phyloP scores from a whole-genome alignment of 2,888 invertebrate genomes.

The Drosophila testacea region DNA sequence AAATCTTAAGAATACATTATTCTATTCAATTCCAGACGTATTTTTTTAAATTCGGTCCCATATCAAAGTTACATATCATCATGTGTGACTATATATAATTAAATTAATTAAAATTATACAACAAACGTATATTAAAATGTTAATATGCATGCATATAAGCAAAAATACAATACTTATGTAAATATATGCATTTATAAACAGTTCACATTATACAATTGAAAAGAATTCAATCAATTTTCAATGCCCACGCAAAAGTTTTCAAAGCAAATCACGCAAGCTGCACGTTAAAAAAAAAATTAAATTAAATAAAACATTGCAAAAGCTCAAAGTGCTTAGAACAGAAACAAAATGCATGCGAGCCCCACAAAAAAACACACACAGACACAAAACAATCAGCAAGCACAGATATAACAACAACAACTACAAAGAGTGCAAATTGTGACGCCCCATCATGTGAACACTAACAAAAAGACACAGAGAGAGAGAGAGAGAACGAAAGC shows the following conservation, averaged over 20 bases:
- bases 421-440: conserved; percentile 57
- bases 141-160: conserved; percentile 11
- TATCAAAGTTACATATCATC: background rate
- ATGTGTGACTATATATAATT: conserved; percentile 17
- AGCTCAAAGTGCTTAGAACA: conserved; percentile 60
- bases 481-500: conserved; percentile 26
- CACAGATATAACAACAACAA: conserved; percentile 41
- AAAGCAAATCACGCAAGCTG: conserved; percentile 48
- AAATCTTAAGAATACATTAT: too few species aligned
- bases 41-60: background rate
- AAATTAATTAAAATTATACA: conserved; percentile 15
- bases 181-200: conserved; percentile 31
- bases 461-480: conserved; percentile 19
- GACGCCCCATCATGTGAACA: conserved; percentile 55
- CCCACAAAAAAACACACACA: conserved; percentile 26
- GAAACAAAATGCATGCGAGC: conserved; percentile 51
- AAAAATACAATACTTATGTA: conserved; percentile 9
- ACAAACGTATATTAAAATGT: conserved; percentile 7
- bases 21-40: background rate
- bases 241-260: conserved; percentile 47
- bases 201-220: conserved; percentile 48
- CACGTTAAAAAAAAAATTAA: conserved; percentile 13
- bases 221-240: conserved; percentile 43
- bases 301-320: conserved; percentile 24
- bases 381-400: conserved; percentile 25